Percentiles rank a stretch among this genome's conserved stretches.
Conservation (phyloP, 2,113 vertebrate species). For the Kryptolebias marmoratus region DNA sequence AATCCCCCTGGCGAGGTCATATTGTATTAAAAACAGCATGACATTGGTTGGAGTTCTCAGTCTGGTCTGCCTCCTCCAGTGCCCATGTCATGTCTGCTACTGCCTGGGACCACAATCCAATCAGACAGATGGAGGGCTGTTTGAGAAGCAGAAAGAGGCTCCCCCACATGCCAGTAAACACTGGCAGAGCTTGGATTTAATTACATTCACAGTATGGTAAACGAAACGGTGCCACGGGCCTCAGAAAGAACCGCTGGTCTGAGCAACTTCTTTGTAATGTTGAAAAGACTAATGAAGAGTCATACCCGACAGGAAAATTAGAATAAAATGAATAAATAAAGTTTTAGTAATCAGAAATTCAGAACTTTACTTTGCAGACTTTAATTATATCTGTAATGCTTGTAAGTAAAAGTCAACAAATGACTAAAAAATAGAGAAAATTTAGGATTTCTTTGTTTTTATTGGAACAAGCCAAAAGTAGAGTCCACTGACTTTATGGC, state of each 20-base stretch:
- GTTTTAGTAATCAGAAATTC: background rate
- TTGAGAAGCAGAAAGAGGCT: constrained; percentile 65
- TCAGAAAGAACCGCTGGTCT: constrained; percentile 63
- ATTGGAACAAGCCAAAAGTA: constrained; percentile 45
- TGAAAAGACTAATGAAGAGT: constrained; percentile 52
- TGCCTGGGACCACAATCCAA: constrained; percentile 75
- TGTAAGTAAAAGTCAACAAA: constrained; percentile 20
- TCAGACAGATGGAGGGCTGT: constrained; percentile 81
- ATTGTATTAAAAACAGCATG: constrained; percentile 65
- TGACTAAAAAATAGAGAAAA: constrained; percentile 8
- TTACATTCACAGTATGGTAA: constrained; percentile 85
- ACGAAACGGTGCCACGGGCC: constrained; percentile 71
- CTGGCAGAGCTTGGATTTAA: constrained; percentile 82
- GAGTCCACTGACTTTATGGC: constrained; percentile 50
- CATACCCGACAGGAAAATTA: constrained; percentile 38
- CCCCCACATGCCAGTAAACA: constrained; percentile 75
- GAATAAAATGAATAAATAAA: background rate
- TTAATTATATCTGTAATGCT: constrained; percentile 15
- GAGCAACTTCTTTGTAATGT: constrained; percentile 33
- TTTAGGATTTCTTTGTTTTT: constrained; percentile 22
- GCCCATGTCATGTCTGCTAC: constrained; percentile 63
- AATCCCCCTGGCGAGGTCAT: constrained; percentile 64
- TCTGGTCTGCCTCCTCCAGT: constrained; percentile 42
- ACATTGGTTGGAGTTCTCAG: constrained; percentile 43
- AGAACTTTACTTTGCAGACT: background rate